Conservation (phyloP, 2,888 invertebrate genomes). For the Andrena dorsata region DNA sequence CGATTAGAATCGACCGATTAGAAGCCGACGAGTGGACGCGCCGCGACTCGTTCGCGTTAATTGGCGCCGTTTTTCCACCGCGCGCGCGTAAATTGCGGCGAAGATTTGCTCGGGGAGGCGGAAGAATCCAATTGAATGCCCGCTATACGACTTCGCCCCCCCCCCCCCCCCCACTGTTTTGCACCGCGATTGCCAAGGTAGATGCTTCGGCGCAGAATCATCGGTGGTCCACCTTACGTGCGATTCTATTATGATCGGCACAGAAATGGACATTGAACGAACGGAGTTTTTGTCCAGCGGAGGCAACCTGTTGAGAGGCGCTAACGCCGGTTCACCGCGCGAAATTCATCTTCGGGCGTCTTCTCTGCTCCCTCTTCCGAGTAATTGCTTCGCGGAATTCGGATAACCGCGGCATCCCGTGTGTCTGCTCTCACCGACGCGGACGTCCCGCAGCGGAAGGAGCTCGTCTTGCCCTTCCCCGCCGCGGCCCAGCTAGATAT, state of each 20-base stretch:
- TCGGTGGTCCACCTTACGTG: too few relatives aligned
- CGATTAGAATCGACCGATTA: slow-evolving; percentile 18
- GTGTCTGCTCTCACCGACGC: background rate
- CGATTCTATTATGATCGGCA: background rate
- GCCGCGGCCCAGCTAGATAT: background rate
- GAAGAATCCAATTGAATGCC: too few relatives aligned
- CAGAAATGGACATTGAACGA: slow-evolving; percentile 21
- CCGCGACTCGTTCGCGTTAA: slow-evolving; percentile 59
- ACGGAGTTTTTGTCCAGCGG: slow-evolving; percentile 57
- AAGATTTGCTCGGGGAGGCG: background rate
- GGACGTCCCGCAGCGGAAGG: background rate
- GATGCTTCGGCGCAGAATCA: too few relatives aligned
- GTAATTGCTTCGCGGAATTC: slow-evolving; percentile 49
- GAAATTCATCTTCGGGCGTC: slow-evolving; percentile 43
- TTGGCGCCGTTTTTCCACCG: slow-evolving; percentile 32
- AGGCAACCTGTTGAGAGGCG: slow-evolving; percentile 59
- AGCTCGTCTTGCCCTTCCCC: background rate
- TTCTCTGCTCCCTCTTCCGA: slow-evolving; percentile 7
- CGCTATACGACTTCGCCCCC: too few relatives aligned
- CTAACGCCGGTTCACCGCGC: slow-evolving; percentile 10
- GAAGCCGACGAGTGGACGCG: background rate
- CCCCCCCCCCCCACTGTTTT: too few relatives aligned
- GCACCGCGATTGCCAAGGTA: too few relatives aligned
- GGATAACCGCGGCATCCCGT: slow-evolving; percentile 21
- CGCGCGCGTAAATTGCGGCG: background rate